These are phyloP conservation scores for Sinocyclocheilus maitianheensis DNA, from an alignment of 2,113 vertebrate species.

Conservation along the genomic window DNA sequence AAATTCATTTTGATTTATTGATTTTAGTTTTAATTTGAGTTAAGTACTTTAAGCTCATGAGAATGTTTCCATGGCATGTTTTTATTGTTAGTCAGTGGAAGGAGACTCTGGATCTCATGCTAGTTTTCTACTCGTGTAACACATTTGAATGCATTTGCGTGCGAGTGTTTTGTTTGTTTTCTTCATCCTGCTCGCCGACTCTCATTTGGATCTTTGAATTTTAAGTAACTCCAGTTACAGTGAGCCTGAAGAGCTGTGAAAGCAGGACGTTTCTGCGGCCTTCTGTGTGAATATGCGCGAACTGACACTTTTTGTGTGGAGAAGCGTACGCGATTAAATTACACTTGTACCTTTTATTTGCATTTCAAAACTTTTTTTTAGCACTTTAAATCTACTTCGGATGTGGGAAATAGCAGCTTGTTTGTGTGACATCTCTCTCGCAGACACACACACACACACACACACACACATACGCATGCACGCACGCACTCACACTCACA, in stretches of 20 bases:
- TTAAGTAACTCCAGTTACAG: slow-evolving; percentile 18
- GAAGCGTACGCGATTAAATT: background rate
- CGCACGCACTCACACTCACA: too few species aligned
- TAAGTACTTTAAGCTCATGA: too few species aligned
- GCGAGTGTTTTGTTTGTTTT: slow-evolving; percentile 21
- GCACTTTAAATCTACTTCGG: slow-evolving; percentile 17
- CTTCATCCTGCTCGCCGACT: background rate
- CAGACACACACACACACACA: background rate
- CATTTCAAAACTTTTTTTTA: slow-evolving; percentile 10
- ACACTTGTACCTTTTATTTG: slow-evolving; percentile 23
- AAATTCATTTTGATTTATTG: too few species aligned
- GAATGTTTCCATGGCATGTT: background rate
- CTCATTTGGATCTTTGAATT: slow-evolving; percentile 19
- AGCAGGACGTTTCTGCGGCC: background rate
- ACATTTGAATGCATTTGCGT: slow-evolving; percentile 15
- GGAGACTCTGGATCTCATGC: background rate
- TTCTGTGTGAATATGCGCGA: background rate
- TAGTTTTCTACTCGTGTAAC: slow-evolving; percentile 5
- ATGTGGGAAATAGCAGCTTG: slow-evolving; percentile 4
- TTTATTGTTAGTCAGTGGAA: background rate
- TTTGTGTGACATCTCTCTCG: background rate
- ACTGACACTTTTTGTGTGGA: background rate
- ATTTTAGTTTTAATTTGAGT: too few species aligned
- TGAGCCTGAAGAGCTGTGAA: background rate
- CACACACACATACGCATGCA: too few species aligned